These are phyloP conservation scores for Listronotus bonariensis DNA, from an alignment of 1,140 invertebrate genomes.

Conservation along the genomic window DNA sequence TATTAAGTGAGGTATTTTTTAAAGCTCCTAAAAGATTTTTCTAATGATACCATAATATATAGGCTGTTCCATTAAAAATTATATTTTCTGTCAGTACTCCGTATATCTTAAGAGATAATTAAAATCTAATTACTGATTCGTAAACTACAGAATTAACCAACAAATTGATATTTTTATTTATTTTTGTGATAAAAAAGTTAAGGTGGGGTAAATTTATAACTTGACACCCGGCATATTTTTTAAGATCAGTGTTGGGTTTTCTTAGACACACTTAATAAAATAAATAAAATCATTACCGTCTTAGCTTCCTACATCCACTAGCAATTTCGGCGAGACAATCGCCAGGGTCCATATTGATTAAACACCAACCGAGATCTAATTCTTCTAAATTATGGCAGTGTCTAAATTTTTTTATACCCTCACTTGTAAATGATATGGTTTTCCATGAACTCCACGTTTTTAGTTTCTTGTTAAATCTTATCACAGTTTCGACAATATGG, in stretches of 20 bases:
- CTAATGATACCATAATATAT: too few relatives aligned
- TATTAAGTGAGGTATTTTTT: too few relatives aligned
- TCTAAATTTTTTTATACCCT: constrained; percentile 70
- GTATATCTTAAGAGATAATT: too few relatives aligned
- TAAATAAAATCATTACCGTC: constrained; percentile 51
- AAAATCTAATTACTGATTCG: too few relatives aligned
- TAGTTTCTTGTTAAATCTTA: constrained; percentile 67
- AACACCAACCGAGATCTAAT: constrained; percentile 87
- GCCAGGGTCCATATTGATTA: constrained; percentile 53
- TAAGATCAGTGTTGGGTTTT: background rate
- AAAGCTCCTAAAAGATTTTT: too few relatives aligned
- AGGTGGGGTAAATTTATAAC: too few relatives aligned
- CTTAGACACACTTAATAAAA: background rate
- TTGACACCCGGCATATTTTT: too few relatives aligned
- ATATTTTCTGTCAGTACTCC: too few relatives aligned
- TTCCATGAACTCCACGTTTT: constrained; percentile 87
- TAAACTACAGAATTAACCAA: too few relatives aligned
- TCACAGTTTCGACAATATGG: constrained; percentile 68
- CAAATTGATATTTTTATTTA: too few relatives aligned
- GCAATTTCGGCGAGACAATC: constrained; percentile 59
- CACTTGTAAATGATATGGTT: constrained; percentile 71
- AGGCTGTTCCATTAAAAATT: too few relatives aligned
- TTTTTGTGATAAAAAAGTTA: too few relatives aligned
- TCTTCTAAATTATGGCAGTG: constrained; percentile 76
- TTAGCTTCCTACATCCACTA: constrained; percentile 58